These are phyloP conservation scores for Thripadectes ignobilis DNA, from an alignment of 2,797 vertebrate genomes.

Conservation along the genomic window DNA sequence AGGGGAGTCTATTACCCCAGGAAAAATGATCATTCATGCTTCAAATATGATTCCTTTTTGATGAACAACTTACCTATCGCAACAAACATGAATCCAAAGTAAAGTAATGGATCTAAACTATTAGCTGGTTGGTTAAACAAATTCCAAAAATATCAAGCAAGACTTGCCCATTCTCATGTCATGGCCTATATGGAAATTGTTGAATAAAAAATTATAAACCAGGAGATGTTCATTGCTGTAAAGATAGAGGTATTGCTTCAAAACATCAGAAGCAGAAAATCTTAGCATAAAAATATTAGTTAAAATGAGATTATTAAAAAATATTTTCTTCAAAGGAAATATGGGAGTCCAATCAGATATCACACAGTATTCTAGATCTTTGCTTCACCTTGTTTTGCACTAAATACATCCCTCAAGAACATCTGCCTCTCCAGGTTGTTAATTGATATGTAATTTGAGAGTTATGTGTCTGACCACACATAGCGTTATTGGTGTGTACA, in stretches of 20 bases:
- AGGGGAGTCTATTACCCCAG: conserved; percentile 39
- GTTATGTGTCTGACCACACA: not conserved
- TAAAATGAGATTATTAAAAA: not conserved
- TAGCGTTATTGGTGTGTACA: not conserved
- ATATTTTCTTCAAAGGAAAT: not conserved
- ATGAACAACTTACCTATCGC: not conserved
- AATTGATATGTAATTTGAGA: not conserved
- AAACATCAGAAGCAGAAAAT: not conserved
- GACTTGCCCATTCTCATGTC: not conserved
- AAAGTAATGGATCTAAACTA: not conserved
- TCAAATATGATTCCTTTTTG: not conserved
- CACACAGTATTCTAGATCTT: not conserved
- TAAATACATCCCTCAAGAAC: not conserved
- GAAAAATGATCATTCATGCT: conserved; percentile 46
- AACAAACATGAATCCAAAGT: not conserved
- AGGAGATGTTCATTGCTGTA: not conserved
- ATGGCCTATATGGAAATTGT: not conserved
- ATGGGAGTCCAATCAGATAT: not conserved
- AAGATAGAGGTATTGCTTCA: not conserved
- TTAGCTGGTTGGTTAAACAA: not conserved
- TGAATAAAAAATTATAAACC: not conserved
- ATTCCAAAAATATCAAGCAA: not conserved
- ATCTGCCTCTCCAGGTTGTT: not conserved
- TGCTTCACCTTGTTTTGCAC: not conserved
- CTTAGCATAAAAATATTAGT: not conserved